Evolutionary conservation across 35 echinoderm and acorn worm species (phyloP).

Genomic region (Nesometra sesokonis): DNA sequence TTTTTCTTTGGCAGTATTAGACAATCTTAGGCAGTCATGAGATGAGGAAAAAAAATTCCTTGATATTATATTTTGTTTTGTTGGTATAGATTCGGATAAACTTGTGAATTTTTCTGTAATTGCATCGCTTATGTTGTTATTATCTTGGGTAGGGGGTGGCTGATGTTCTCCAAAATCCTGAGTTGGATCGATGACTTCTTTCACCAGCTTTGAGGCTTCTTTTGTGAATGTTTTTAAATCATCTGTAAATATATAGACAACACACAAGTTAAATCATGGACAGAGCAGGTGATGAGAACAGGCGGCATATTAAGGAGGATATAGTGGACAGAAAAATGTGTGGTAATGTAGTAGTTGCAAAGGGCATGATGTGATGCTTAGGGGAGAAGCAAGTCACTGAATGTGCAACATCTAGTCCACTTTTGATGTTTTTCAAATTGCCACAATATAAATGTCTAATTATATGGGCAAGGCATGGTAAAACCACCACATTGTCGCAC

Average conservation of each 20-base stretch:
- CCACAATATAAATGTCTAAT: no score
- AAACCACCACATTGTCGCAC: no score
- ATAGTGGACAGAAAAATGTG: no score
- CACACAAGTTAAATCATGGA: no score
- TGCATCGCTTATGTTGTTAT: neutral
- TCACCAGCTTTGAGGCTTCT: conserved; percentile 26
- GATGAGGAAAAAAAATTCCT: neutral
- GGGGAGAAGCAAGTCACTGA: no score
- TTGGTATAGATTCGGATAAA: neutral
- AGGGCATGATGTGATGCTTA: no score
- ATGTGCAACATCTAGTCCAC: no score
- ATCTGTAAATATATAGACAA: conserved; percentile 30
- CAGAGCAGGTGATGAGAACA: no score
- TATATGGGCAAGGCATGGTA: no score
- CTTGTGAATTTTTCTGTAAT: neutral
- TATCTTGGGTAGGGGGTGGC: neutral
- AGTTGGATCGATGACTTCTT: conserved; percentile 7
- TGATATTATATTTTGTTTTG: neutral
- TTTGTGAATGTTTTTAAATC: conserved; percentile 52
- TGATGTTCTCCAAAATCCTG: neutral
- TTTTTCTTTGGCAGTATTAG: neutral
- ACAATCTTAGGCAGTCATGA: neutral
- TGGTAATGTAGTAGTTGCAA: no score
- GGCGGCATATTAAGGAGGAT: no score
- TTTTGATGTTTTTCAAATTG: no score